Evolutionary conservation across 2,797 vertebrate genomes (phyloP).

Genomic region (Knipowitschia caucasica): DNA sequence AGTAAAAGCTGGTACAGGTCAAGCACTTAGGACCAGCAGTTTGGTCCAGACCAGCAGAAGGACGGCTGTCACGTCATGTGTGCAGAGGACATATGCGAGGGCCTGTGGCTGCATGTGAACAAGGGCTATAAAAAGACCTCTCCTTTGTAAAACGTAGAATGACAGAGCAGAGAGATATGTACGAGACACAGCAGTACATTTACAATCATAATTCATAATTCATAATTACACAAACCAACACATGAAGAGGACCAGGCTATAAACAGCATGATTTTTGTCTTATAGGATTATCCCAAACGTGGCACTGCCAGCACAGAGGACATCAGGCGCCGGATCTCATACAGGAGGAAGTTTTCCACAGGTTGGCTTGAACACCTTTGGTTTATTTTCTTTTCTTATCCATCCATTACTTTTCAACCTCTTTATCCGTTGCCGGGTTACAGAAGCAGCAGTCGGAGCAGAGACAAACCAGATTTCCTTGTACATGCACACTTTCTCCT

Average conservation of each 20-base stretch:
- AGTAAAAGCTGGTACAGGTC: slow-evolving; percentile 13
- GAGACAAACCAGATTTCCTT: too few species aligned
- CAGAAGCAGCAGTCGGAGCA: too few species aligned
- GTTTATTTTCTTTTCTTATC: not conserved
- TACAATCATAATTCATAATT: too few species aligned
- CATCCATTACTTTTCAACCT: too few species aligned
- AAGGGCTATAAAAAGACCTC: slow-evolving; percentile 7
- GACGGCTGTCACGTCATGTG: slow-evolving; percentile 20
- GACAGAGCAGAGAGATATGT: slow-evolving; percentile 1
- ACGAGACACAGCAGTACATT: not conserved
- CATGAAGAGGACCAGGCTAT: too few species aligned
- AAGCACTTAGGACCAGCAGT: slow-evolving; percentile 6
- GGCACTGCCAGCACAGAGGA: slow-evolving; percentile 78
- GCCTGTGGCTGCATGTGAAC: slow-evolving; percentile 5
- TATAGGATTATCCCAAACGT: slow-evolving; percentile 32
- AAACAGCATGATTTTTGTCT: slow-evolving; percentile 2
- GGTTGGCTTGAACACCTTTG: slow-evolving; percentile 70
- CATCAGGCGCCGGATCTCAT: slow-evolving; percentile 79
- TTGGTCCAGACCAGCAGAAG: slow-evolving; percentile 15
- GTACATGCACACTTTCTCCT: too few species aligned
- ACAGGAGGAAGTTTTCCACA: slow-evolving; percentile 82
- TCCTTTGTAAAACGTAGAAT: slow-evolving; percentile 23
- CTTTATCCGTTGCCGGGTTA: too few species aligned
- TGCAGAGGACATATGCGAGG: slow-evolving; percentile 10
- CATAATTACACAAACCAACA: too few species aligned